These are phyloP conservation scores for Protonibea diacanthus DNA, from an alignment of 2,797 vertebrate species.

Conservation along the genomic window DNA sequence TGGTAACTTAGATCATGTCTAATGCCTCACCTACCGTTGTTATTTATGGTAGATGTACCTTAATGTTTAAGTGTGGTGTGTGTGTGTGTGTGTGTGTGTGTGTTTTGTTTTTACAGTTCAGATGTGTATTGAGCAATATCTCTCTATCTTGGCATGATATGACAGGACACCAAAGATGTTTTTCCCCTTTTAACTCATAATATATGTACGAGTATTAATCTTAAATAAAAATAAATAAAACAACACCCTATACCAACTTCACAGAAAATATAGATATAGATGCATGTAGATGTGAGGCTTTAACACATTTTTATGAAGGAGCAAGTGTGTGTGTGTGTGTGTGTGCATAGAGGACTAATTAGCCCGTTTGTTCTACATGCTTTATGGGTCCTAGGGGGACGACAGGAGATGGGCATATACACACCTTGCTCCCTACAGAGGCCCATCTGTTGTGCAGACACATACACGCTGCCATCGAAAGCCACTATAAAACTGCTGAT, in stretches of 20 bases:
- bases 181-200: not conserved
- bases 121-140: not conserved
- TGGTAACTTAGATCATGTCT: conserved; percentile 48
- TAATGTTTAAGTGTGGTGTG: not conserved
- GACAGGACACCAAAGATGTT: not conserved
- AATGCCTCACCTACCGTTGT: conserved; percentile 1
- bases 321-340: not conserved
- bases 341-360: conserved; percentile 81
- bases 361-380: conserved; percentile 95
- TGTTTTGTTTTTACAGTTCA: not conserved
- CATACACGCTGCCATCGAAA: conserved; percentile 24
- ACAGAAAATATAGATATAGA: not conserved
- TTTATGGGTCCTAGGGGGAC: conserved; percentile 92
- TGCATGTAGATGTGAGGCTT: not conserved
- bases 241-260: not conserved
- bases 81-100: not conserved
- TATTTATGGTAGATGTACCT: conserved; percentile 7
- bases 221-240: not conserved
- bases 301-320: not conserved
- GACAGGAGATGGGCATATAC: conserved; percentile 86
- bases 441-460: conserved; percentile 72
- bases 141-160: not conserved
- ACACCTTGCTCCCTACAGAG: conserved; percentile 74
- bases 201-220: not conserved
- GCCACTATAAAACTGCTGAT: conserved; percentile 48